Evolutionary conservation across 2,797 vertebrate genomes (phyloP), one percentile per base, ranked within the genome.

Genomic region (Triplophysa bombifrons): DNA sequence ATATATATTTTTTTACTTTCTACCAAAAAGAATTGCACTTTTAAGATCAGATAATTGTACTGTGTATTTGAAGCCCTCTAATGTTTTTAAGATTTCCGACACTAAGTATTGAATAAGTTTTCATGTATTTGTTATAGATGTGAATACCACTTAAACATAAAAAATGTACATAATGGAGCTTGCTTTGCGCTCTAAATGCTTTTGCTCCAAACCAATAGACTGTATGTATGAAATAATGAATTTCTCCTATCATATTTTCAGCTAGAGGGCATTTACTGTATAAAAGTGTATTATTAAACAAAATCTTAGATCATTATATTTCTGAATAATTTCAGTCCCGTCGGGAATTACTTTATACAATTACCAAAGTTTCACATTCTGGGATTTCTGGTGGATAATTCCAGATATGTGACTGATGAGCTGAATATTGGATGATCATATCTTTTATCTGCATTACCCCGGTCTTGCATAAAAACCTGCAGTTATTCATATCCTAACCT

Each of bases 1-100:
- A 94, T 91, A 93, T 93, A 92, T 94, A 94, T 94, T 94, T 94
- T 94, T 94, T 92, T 93, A 94, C 92, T 92, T 80, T 80, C 89
- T 89, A 91, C 90, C 84, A 93, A 93, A 93, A 80, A 65, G 44
- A 82, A 82, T 93, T 94, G 93, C 93, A 94, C 93, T 94, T 94
- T 92, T 90, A 91, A 89, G 89, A 88, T 81, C 79, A 82, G 53
- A 86, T 78, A 91, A 88, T 89, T 91, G 90, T 91, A 85, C 89
- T 91, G 89, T 91, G 89, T 91, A 92, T 93, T 84, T 85, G 90
- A 88, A 84, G 91, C 92, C 91, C 91, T 90, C 84, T 88, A 88
- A 88, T 88, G 86, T 90, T 92, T 92, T 90, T 86, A 38, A 88
- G 87, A 90, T 86, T 75, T 85, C 81, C 86, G 53, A 76, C 73